Conservation (phyloP, 2,888 invertebrate species). For the Epiperipatus broadwayi region DNA sequence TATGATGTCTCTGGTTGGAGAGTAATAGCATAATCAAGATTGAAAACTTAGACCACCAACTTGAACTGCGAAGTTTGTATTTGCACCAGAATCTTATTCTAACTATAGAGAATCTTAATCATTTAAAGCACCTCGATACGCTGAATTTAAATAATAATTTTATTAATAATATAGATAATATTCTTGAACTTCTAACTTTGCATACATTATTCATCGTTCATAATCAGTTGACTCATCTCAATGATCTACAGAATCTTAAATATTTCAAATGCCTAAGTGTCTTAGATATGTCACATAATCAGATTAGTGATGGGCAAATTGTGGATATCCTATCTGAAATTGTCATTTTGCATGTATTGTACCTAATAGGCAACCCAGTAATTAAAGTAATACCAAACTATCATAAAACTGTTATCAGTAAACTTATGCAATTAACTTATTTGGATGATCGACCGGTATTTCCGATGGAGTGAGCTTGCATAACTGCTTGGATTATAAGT, state of each 20-base stretch:
- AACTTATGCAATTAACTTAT: slow-evolving; percentile 53
- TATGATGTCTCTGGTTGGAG: slow-evolving; percentile 79
- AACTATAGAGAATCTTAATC: slow-evolving; percentile 61
- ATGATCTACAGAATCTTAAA: slow-evolving; percentile 31
- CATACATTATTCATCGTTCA: slow-evolving; percentile 63
- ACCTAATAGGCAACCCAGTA: slow-evolving; percentile 71
- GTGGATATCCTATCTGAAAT: slow-evolving; percentile 41
- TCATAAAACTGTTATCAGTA: slow-evolving; percentile 54
- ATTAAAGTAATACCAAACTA: slow-evolving; percentile 61
- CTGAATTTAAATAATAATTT: slow-evolving; percentile 70
- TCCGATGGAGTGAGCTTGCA: slow-evolving; percentile 69
- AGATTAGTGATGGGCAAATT: slow-evolving; percentile 55
- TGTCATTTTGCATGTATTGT: slow-evolving; percentile 43
- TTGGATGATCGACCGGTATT: slow-evolving; percentile 80
- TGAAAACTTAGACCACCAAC: slow-evolving; percentile 57
- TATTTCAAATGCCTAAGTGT: slow-evolving; percentile 49
- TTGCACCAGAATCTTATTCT: slow-evolving; percentile 67
- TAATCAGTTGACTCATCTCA: slow-evolving; percentile 51
- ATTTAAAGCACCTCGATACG: slow-evolving; percentile 51
- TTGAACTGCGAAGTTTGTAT: slow-evolving; percentile 57
- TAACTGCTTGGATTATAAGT: slow-evolving; percentile 96
- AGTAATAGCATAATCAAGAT: slow-evolving; percentile 70
- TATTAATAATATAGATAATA: slow-evolving; percentile 58
- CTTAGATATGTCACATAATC: slow-evolving; percentile 70
- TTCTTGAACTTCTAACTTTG: slow-evolving; percentile 48